These are phyloP conservation scores for Sinella curviseta DNA, from an alignment of 1,140 invertebrate species.

Conservation along the genomic window DNA sequence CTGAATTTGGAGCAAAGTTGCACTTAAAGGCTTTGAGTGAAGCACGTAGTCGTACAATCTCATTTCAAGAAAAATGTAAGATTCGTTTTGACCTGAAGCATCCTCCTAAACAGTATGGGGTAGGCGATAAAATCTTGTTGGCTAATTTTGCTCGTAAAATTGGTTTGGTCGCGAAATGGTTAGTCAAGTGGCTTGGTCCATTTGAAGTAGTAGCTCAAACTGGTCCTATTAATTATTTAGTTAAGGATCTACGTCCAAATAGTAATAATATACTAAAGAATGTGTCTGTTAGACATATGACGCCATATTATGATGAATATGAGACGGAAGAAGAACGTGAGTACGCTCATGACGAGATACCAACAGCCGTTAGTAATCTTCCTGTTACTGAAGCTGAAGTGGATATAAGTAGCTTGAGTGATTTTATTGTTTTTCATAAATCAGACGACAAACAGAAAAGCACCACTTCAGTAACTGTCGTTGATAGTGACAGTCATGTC, in stretches of 20 bases:
- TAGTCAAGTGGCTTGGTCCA: constrained; percentile 5
- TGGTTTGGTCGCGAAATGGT: background rate
- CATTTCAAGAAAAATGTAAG: constrained; percentile 13
- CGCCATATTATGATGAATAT: background rate
- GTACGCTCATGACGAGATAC: too few species aligned
- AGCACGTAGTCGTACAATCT: background rate
- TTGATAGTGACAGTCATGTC: too few species aligned
- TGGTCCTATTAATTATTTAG: background rate
- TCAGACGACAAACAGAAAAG: too few species aligned
- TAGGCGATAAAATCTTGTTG: background rate
- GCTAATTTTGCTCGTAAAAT: background rate
- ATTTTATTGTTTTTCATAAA: too few species aligned
- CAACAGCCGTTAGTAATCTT: too few species aligned
- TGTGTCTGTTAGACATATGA: background rate
- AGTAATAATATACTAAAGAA: background rate
- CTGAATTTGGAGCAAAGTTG: background rate
- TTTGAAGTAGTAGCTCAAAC: background rate
- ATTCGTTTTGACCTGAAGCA: background rate
- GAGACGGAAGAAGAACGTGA: background rate
- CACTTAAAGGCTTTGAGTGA: background rate
- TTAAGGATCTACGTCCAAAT: background rate
- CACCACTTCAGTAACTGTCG: too few species aligned
- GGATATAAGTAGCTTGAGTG: too few species aligned
- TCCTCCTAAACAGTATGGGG: background rate
- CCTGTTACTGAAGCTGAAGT: too few species aligned